Conservation (phyloP, 2,113 vertebrate genomes). For the Psittacus erithacus region DNA sequence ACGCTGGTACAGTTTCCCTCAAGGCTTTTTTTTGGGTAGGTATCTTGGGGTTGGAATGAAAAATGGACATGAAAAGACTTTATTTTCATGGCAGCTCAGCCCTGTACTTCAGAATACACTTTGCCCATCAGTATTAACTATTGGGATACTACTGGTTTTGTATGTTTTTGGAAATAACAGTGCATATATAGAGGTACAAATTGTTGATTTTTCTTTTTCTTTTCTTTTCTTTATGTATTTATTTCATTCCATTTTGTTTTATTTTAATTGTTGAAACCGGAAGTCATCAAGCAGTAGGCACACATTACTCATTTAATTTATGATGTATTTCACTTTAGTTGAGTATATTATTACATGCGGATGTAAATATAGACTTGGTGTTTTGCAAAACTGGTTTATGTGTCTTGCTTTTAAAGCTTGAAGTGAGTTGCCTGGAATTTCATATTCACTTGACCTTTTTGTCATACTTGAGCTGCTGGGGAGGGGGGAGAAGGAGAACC, state of each 20-base stretch:
- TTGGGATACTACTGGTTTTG: slow-evolving; percentile 82
- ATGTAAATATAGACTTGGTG: slow-evolving; percentile 86
- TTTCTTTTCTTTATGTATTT: slow-evolving; percentile 77
- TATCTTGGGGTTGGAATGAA: slow-evolving; percentile 37
- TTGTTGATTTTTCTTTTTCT: slow-evolving; percentile 61
- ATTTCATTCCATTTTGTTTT: slow-evolving; percentile 83
- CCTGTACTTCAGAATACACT: slow-evolving; percentile 64
- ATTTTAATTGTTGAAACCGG: slow-evolving; percentile 80
- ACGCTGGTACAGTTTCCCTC: slow-evolving; percentile 64
- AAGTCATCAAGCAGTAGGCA: slow-evolving; percentile 76
- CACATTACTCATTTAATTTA: slow-evolving; percentile 81
- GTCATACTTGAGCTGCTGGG: fast-evolving
- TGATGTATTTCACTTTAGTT: slow-evolving; percentile 82
- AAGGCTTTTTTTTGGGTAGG: slow-evolving; percentile 32
- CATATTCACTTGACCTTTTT: neutral
- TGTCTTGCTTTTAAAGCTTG: slow-evolving; percentile 31
- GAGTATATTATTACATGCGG: slow-evolving; percentile 81
- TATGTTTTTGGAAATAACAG: slow-evolving; percentile 74
- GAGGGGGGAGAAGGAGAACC: neutral
- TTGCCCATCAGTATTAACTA: slow-evolving; percentile 83
- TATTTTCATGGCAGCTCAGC: slow-evolving; percentile 24
- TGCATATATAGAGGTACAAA: slow-evolving; percentile 79
- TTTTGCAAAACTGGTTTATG: slow-evolving; percentile 75
- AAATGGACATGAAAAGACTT: neutral
- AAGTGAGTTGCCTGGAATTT: neutral